phyloP scores from a whole-genome alignment of 2,888 invertebrate species.

The Deroplatys truncata region DNA sequence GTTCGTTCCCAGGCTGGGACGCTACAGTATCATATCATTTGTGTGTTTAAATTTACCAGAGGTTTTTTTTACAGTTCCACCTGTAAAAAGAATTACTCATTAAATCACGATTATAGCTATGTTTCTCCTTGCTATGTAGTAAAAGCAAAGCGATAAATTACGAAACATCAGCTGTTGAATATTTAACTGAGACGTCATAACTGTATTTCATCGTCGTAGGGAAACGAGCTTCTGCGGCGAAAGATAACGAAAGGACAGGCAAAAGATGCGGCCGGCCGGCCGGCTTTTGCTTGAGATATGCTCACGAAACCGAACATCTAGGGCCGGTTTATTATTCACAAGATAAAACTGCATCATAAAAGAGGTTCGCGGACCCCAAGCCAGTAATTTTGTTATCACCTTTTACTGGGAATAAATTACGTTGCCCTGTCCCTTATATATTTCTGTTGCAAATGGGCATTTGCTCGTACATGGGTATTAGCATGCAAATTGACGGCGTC shows the following conservation, averaged over 20 bases:
- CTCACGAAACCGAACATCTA: not conserved
- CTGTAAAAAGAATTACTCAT: too few relatives aligned
- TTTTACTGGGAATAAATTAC: not conserved
- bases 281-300: too few relatives aligned
- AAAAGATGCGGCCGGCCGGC: not conserved
- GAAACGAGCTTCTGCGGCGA: not conserved
- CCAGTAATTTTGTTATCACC: not conserved
- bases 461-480: not conserved
- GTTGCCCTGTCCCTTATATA: not conserved
- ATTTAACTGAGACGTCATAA: not conserved
- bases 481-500: not conserved
- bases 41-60: too few relatives aligned
- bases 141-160: too few relatives aligned
- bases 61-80: too few relatives aligned
- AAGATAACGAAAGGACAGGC: not conserved
- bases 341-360: not conserved
- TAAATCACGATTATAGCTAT: too few relatives aligned
- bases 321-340: not conserved
- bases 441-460: not conserved
- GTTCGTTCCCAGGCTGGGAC: too few relatives aligned
- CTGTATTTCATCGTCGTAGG: not conserved
- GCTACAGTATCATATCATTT: too few relatives aligned
- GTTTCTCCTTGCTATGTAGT: too few relatives aligned
- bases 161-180: not conserved
- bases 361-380: not conserved